Conservation (phyloP, 1,140 invertebrate genomes). For the Papilio helenus region DNA sequence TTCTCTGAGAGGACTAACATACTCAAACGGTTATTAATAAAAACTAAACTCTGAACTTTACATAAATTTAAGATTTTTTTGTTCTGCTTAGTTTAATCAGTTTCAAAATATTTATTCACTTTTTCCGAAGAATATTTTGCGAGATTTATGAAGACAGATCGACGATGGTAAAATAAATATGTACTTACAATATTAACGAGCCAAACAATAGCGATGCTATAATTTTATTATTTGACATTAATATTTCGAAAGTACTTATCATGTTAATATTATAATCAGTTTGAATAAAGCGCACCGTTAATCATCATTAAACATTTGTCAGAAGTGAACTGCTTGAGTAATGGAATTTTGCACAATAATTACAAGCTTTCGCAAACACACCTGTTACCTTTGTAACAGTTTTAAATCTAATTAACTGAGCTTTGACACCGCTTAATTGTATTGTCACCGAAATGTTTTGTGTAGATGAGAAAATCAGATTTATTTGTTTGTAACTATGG, state of each 20-base stretch:
- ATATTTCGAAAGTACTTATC: neutral
- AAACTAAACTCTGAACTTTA: too few relatives aligned
- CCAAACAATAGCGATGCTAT: neutral
- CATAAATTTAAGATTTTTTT: too few relatives aligned
- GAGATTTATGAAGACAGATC: too few relatives aligned
- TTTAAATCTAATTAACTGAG: conserved; percentile 73
- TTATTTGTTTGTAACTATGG: neutral
- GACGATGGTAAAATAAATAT: too few relatives aligned
- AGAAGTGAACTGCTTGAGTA: neutral
- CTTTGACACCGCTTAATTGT: conserved; percentile 62
- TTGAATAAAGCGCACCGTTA: conserved; percentile 11
- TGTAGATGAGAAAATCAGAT: neutral
- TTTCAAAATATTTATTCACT: too few relatives aligned
- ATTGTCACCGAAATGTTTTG: conserved; percentile 60
- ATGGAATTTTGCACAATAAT: conserved; percentile 27
- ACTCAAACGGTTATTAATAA: too few relatives aligned
- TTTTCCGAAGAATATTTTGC: too few relatives aligned
- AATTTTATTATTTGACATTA: neutral
- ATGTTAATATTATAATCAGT: neutral
- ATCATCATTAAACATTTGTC: conserved; percentile 22
- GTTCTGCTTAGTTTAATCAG: too few relatives aligned
- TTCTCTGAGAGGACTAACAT: neutral
- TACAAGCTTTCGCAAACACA: conserved; percentile 33
- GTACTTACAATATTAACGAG: neutral
- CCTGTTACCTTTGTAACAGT: conserved; percentile 46